phyloP scores from a whole-genome alignment of 2,113 vertebrate species.

The Chascanopsetta lugubris region DNA sequence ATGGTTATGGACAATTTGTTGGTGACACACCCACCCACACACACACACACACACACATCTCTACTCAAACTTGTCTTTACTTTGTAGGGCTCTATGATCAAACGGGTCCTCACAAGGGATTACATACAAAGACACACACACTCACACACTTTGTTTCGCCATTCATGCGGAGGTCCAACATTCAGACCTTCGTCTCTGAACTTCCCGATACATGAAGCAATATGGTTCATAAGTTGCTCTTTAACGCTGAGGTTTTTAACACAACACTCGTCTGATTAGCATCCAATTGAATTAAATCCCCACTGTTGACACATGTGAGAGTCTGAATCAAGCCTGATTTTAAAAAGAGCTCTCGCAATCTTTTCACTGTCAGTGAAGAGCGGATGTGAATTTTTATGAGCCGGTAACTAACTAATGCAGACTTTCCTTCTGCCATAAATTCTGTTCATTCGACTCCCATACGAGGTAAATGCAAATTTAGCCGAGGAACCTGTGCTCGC shows the following conservation, averaged over 20 bases:
- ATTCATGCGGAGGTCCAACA: not conserved
- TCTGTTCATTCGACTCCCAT: conserved; percentile 4
- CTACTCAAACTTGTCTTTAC: no score
- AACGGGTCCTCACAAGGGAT: no score
- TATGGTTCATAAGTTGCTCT: not conserved
- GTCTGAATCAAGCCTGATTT: no score
- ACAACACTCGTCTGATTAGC: conserved; percentile 1
- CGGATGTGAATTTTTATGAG: conserved; percentile 9
- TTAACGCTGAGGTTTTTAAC: not conserved
- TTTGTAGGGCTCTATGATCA: no score
- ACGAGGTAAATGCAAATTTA: conserved; percentile 19
- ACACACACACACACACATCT: not conserved
- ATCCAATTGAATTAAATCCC: not conserved
- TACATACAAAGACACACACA: not conserved
- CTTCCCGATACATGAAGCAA: not conserved
- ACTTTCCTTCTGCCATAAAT: conserved; percentile 20
- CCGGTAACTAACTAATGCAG: not conserved
- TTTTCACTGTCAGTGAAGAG: not conserved
- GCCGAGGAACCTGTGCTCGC: conserved; percentile 1
- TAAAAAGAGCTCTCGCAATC: not conserved
- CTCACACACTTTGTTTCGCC: no score
- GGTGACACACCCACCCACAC: no score
- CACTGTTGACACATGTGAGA: not conserved
- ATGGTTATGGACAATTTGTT: no score
- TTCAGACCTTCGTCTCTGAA: not conserved